Percentiles rank a stretch among this genome's conserved stretches.
Evolutionary conservation across 2,888 invertebrate genomes (phyloP).

Genomic region (Andricus quercusramuli): DNA sequence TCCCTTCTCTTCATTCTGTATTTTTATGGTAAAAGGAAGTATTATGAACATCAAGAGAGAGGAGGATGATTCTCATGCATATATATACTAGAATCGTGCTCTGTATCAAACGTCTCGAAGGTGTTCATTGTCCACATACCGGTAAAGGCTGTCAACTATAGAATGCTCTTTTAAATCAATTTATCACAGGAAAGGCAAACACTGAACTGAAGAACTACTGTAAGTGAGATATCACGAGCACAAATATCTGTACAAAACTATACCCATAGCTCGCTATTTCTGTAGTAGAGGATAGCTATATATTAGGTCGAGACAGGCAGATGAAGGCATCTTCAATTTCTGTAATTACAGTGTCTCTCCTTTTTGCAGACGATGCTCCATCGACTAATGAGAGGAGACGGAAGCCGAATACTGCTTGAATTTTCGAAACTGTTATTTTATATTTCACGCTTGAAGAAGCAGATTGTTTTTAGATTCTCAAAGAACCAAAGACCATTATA

Average conservation of each 20-base stretch:
- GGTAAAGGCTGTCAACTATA: constrained; percentile 60
- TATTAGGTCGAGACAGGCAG: not conserved
- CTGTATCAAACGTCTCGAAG: too few species aligned
- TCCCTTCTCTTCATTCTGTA: too few species aligned
- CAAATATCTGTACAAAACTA: too few species aligned
- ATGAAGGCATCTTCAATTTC: not conserved
- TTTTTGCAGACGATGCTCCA: not conserved
- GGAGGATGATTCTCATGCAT: too few species aligned
- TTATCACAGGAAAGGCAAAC: constrained; percentile 30
- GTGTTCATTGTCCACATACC: not conserved
- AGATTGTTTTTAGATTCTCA: constrained; percentile 60
- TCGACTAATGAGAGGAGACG: not conserved
- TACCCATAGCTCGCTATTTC: too few species aligned
- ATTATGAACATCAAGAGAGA: too few species aligned
- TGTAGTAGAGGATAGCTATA: too few species aligned
- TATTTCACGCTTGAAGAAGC: constrained; percentile 58
- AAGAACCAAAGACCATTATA: not conserved
- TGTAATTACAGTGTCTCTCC: not conserved
- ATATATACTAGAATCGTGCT: too few species aligned
- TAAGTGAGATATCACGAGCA: too few species aligned
- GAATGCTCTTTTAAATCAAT: constrained; percentile 51
- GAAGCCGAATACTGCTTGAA: constrained; percentile 57
- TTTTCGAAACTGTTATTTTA: constrained; percentile 72
- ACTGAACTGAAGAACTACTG: too few species aligned
- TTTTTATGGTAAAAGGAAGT: too few species aligned